Evolutionary conservation across 1,140 invertebrate species (phyloP), one percentile per base, ranked within the genome.

Genomic region (Bombus waltoni): DNA sequence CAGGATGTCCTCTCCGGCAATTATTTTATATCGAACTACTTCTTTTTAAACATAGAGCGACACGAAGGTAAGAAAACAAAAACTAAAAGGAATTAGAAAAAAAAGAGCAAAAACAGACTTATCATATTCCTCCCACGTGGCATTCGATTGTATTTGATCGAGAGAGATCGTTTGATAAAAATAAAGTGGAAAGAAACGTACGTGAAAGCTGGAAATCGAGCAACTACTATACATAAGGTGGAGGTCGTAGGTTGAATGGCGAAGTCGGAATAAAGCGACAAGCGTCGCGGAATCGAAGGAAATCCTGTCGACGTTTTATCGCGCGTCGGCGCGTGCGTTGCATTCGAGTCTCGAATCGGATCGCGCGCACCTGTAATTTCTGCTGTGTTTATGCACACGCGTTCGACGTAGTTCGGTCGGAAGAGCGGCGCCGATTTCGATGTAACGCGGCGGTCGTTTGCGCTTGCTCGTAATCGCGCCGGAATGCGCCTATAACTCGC

Each of bases 401-500:
- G 38, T 70, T 70, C 68, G 38, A 1, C 35, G 22, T 28, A 70
- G 18, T 32, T 38, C 8, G 3, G 32, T 53, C 1, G 47, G 47
- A 22, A 53, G 47, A 22, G 18, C 18, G 47, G 18, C 47, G 47
- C 47, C 47, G 18, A 53, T 53, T 53, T 53, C 47, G 18, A 53
- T 53, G 47, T 53, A 68, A 35, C 18, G 18, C 66, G 18, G 6
- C 66, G 65, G 15, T 66, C 65, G 65, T 66, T 35, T 1, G 65
- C 65, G 66, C 35, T 22, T 35, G 66, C 66, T 35, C 22, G 66
- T 25, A 40, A 82, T 74, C 35, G 57, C 22, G 18, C 1, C 15
- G 81, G 71, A 75, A 82, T 65, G 81, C 57, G 81, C 15, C 57
- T 62, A 25, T 82, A 82, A 75, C 57, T 82, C 57, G 81, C n/a